phyloP scores from a whole-genome alignment of 2,888 invertebrate genomes.

The Poecilus cupreus region DNA sequence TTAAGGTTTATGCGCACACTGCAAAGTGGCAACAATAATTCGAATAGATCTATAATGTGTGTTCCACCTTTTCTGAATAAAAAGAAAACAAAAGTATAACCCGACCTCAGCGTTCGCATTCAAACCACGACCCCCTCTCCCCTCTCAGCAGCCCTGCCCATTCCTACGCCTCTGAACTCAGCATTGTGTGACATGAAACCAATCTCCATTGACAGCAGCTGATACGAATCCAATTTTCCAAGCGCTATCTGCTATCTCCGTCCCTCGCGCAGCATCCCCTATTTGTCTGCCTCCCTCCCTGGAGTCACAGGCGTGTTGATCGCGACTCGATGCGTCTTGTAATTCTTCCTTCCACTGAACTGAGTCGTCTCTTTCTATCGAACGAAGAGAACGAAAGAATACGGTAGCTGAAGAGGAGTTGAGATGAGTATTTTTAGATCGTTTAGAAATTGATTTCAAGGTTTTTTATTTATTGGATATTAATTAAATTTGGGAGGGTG shows the following conservation, averaged over 20 bases:
- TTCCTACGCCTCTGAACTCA: not conserved
- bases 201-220: conserved; percentile 60
- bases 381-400: not conserved
- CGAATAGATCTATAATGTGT: no score
- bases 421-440: not conserved
- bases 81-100: no score
- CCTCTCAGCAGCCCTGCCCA: not conserved
- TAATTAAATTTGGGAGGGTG: not conserved
- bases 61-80: no score
- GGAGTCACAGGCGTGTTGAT: not conserved
- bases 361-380: not conserved
- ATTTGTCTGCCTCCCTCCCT: not conserved
- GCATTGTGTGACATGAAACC: conserved; percentile 62
- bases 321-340: conserved; percentile 19
- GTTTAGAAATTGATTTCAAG: not conserved
- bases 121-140: not conserved
- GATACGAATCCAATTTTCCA: conserved; percentile 60
- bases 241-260: not conserved
- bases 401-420: not conserved
- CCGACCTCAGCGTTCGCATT: no score
- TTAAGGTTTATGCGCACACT: no score
- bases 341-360: conserved; percentile 20
- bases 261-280: not conserved
- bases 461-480: not conserved
- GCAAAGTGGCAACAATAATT: no score